Evolutionary conservation across 2,888 invertebrate genomes (phyloP).

Genomic region (Aproaerema taeniolella): DNA sequence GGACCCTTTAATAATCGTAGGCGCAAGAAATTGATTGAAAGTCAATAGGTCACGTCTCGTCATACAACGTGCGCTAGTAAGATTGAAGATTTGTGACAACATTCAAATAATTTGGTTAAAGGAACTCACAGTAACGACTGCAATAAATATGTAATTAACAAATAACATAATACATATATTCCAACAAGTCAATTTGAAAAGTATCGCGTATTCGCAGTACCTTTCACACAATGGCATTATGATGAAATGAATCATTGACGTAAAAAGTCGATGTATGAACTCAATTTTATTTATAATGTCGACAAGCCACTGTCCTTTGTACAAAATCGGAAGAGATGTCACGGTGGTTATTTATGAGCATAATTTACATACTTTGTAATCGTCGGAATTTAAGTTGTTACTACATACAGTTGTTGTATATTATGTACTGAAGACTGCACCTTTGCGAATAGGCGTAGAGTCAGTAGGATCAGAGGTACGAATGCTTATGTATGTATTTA

Average conservation of each 20-base stretch:
- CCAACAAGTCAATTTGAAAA: too few species aligned
- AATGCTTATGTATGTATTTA: too few species aligned
- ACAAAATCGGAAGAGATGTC: background rate
- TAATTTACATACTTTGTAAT: too few species aligned
- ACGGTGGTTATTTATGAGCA: too few species aligned
- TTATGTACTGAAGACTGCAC: too few species aligned
- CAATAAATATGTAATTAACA: too few species aligned
- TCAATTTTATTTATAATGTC: too few species aligned
- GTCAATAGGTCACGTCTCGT: slow-evolving; percentile 46
- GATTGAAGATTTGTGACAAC: too few species aligned
- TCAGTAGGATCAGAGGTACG: background rate
- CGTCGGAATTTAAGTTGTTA: background rate
- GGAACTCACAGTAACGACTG: too few species aligned
- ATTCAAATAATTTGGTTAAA: too few species aligned
- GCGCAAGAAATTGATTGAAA: slow-evolving; percentile 43
- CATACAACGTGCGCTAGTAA: slow-evolving; percentile 24
- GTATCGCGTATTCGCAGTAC: slow-evolving; percentile 4
- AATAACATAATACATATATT: too few species aligned
- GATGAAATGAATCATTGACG: slow-evolving; percentile 11
- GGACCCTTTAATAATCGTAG: slow-evolving; percentile 27
- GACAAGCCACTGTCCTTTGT: slow-evolving; percentile 15
- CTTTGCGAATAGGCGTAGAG: too few species aligned
- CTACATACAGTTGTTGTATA: background rate
- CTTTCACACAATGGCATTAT: slow-evolving; percentile 7
- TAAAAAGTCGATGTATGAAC: slow-evolving; percentile 2